Evolutionary conservation across 2,888 invertebrate genomes (phyloP).

Genomic region (Hermodice carunculata): DNA sequence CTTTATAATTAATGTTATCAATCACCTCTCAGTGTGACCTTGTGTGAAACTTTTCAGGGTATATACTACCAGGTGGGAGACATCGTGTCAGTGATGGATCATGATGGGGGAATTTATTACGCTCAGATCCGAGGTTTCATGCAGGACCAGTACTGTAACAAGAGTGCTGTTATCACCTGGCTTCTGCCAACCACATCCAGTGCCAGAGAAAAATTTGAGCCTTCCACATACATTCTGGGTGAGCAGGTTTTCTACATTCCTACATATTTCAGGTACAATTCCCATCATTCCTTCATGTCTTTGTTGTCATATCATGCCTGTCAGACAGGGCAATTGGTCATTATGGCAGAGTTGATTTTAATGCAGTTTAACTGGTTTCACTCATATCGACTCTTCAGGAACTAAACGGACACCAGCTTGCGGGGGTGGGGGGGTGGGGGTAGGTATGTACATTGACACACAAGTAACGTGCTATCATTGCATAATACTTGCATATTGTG

Average conservation of each 20-base stretch:
- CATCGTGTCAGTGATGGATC: conserved; percentile 87
- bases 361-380: too few relatives aligned
- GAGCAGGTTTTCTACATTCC: background rate
- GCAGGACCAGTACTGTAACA: conserved; percentile 93
- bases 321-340: background rate
- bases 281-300: too few relatives aligned
- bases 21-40: background rate
- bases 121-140: conserved; percentile 91
- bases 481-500: too few relatives aligned
- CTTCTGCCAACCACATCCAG: conserved; percentile 86
- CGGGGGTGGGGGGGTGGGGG: too few relatives aligned
- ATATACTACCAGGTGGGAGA: conserved; percentile 89
- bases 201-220: conserved; percentile 85
- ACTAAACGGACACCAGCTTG: too few relatives aligned
- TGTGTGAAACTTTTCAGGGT: conserved; percentile 58
- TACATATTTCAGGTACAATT: too few relatives aligned
- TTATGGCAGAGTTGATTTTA: background rate
- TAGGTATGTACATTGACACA: too few relatives aligned
- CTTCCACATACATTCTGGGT: conserved; percentile 91
- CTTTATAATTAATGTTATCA: too few relatives aligned
- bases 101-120: conserved; percentile 80
- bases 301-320: too few relatives aligned
- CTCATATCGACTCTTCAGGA: too few relatives aligned
- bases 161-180: conserved; percentile 94
- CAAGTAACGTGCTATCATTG: too few relatives aligned